Evolutionary conservation across 1,140 invertebrate species (phyloP).

Genomic region (Drosophila nebulosa): DNA sequence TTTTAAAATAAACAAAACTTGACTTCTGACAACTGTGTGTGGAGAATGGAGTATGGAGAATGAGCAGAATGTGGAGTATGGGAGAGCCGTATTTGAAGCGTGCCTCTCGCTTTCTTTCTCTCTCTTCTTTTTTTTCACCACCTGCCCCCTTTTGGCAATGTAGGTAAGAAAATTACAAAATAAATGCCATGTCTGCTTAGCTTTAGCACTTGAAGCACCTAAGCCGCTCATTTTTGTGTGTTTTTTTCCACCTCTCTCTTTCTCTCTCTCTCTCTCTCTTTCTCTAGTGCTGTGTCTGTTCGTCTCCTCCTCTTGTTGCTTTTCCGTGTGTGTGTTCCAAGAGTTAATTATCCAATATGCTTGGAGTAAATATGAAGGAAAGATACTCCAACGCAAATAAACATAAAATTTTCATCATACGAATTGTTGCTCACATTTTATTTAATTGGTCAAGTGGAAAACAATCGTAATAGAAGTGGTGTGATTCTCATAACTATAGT

Average conservation of each 20-base stretch:
- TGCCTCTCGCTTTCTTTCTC: neutral
- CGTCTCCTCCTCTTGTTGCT: neutral
- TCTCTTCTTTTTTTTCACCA: neutral
- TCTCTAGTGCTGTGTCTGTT: too few species aligned
- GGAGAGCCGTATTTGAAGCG: neutral
- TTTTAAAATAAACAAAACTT: constrained; percentile 77
- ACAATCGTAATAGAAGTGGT: neutral
- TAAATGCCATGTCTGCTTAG: constrained; percentile 35
- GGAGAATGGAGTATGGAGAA: neutral
- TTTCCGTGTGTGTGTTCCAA: neutral
- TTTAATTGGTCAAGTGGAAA: neutral
- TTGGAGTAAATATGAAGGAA: neutral
- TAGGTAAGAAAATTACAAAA: constrained; percentile 52
- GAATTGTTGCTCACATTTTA: neutral
- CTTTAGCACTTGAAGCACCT: neutral
- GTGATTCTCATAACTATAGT: neutral
- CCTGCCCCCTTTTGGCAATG: neutral
- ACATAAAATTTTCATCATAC: neutral
- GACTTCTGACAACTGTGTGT: constrained; percentile 62
- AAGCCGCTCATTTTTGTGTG: neutral
- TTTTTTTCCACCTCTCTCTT: too few species aligned
- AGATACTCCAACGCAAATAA: neutral
- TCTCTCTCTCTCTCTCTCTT: neutral
- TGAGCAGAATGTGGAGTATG: neutral
- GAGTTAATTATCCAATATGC: neutral